phyloP scores from a whole-genome alignment of 1,140 invertebrate species.

The Diachasmimorpha longicaudata region DNA sequence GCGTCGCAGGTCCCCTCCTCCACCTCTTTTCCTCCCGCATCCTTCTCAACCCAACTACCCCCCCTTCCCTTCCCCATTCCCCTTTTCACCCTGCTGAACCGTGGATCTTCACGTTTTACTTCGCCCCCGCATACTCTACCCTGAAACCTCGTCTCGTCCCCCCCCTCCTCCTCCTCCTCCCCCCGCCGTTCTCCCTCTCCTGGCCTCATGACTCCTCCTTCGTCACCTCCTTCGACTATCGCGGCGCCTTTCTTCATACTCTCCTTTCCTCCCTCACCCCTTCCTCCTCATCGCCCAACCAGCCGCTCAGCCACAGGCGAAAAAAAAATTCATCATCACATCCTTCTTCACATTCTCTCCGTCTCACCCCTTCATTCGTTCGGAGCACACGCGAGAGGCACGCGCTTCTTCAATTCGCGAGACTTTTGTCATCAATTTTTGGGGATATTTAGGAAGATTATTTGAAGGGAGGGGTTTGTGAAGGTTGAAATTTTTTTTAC shows the following conservation, averaged over 20 bases:
- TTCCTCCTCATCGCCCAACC: constrained; percentile 22
- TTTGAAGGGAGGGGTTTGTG: too few relatives aligned
- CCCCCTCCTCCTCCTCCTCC: not conserved
- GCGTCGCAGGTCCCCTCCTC: not conserved
- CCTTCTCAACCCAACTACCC: not conserved
- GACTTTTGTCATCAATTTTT: not conserved
- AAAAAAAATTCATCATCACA: constrained; percentile 16
- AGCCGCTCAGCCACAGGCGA: constrained; percentile 12
- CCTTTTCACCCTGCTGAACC: constrained; percentile 13
- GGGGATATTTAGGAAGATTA: not conserved
- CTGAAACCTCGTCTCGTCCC: not conserved
- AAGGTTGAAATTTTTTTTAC: not conserved
- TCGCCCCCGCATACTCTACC: not conserved
- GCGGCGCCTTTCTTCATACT: constrained; percentile 22
- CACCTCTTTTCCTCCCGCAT: not conserved
- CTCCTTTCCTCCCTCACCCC: not conserved
- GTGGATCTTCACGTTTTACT: not conserved
- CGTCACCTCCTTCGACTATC: constrained; percentile 25
- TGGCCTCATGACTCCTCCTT: constrained; percentile 20
- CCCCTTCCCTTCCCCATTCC: too few relatives aligned
- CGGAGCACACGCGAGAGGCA: constrained; percentile 21
- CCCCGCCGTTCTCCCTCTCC: not conserved
- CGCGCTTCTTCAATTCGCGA: not conserved
- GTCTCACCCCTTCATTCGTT: constrained; percentile 1
- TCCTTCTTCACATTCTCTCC: constrained; percentile 22